Percentiles rank a stretch among this genome's conserved stretches.
phyloP scores from a whole-genome alignment of 2,113 vertebrate genomes.

The Cephalophus harveyi region DNA sequence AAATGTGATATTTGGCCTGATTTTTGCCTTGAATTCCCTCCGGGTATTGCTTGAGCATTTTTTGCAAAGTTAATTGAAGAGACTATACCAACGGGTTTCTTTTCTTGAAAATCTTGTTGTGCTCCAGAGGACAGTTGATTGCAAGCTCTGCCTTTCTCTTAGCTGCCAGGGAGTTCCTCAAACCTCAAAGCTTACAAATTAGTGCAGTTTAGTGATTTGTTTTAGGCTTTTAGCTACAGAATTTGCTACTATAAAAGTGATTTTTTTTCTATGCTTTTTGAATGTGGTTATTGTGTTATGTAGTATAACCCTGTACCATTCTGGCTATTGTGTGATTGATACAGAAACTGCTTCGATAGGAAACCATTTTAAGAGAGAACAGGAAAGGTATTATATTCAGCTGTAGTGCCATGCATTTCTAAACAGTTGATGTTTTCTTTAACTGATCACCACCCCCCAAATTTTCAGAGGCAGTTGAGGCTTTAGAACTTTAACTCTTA shows the following conservation, averaged over 20 bases:
- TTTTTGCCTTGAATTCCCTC: conserved; percentile 8
- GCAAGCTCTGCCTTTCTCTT: conserved; percentile 12
- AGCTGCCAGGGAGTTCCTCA: conserved; percentile 36
- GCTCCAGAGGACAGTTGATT: conserved; percentile 24
- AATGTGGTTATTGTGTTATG: conserved; percentile 74
- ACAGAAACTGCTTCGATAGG: conserved; percentile 43
- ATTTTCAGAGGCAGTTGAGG: conserved; percentile 47
- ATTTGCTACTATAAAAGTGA: conserved; percentile 3
- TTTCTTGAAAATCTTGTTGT: conserved; percentile 37
- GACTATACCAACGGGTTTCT: not conserved
- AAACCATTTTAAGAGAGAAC: conserved; percentile 74
- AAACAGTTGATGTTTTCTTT: conserved; percentile 75
- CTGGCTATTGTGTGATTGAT: conserved; percentile 67
- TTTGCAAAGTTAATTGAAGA: conserved; percentile 51
- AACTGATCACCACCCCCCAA: conserved; percentile 37
- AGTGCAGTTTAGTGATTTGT: conserved; percentile 58
- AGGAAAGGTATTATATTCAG: conserved; percentile 76
- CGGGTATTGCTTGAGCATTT: not conserved
- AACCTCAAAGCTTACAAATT: conserved; percentile 46
- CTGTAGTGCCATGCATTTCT: conserved; percentile 56
- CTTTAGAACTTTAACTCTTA: conserved; percentile 72
- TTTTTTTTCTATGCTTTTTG: conserved; percentile 52
- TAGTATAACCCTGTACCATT: conserved; percentile 71
- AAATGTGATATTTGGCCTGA: conserved; percentile 11
- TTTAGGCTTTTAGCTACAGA: conserved; percentile 31